Percentiles rank a stretch among this genome's conserved stretches.
phyloP scores from a whole-genome alignment of 1,140 invertebrate species.

The Heliconius hewitsoni region DNA sequence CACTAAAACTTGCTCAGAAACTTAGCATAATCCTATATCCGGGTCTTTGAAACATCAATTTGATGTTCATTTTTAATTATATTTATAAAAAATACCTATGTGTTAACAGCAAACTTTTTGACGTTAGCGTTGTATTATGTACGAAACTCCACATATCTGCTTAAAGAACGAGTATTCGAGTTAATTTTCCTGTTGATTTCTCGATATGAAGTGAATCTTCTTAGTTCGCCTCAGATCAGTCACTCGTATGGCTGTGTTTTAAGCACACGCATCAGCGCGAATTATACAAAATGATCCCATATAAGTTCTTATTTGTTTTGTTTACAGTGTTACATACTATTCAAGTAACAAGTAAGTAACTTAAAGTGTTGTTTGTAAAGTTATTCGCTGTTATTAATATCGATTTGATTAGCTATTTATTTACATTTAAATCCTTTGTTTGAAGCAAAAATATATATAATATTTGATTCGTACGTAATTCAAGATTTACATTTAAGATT shows the following conservation, averaged over 20 bases:
- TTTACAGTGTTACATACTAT: constrained; percentile 29
- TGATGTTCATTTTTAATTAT: neutral
- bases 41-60: neutral
- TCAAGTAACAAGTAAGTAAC: constrained; percentile 39
- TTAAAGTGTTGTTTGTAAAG: constrained; percentile 14
- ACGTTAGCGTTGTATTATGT: constrained; percentile 3
- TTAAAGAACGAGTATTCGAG: constrained; percentile 29
- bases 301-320: constrained; percentile 38
- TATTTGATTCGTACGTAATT: neutral
- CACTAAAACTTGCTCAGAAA: constrained; percentile 6
- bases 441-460: neutral
- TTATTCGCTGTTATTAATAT: neutral
- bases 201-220: constrained; percentile 39
- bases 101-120: neutral
- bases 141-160: neutral
- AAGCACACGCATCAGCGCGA: constrained; percentile 3
- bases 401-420: neutral
- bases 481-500: constrained; percentile 49
- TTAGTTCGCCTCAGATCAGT: constrained; percentile 18
- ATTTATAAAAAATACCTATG: neutral
- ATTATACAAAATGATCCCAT: constrained; percentile 30
- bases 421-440: neutral
- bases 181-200: constrained; percentile 41
- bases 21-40: constrained; percentile 1
- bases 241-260: constrained; percentile 2